Percentiles rank a stretch among this genome's conserved stretches.
phyloP scores from a whole-genome alignment of 1,140 invertebrate genomes.

The Reticulitermes speratus region DNA sequence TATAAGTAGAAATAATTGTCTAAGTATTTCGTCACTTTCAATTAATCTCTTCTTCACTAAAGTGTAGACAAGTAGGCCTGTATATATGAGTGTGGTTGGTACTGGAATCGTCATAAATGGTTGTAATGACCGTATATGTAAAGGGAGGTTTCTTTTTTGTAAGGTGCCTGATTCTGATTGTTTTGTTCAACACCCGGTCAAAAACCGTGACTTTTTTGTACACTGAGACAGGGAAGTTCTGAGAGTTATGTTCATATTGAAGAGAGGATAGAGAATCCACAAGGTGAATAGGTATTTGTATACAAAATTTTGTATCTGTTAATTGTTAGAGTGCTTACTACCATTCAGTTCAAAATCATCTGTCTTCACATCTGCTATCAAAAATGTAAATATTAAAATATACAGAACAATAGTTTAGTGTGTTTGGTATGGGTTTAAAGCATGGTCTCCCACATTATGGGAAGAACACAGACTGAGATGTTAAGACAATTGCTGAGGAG shows the following conservation, averaged over 20 bases:
- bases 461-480: too few species aligned
- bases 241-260: background rate
- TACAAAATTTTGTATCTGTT: too few species aligned
- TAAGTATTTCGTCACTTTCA: constrained; percentile 2
- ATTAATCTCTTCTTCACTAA: background rate
- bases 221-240: background rate
- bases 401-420: too few species aligned
- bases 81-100: background rate
- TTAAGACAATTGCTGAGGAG: too few species aligned
- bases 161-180: background rate
- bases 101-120: background rate
- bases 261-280: background rate
- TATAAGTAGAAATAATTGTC: constrained; percentile 14
- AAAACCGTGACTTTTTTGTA: background rate
- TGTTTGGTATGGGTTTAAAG: too few species aligned
- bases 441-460: too few species aligned
- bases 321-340: too few species aligned
- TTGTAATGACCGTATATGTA: background rate
- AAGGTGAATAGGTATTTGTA: too few species aligned
- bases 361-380: too few species aligned
- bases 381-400: too few species aligned
- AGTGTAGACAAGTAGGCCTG: background rate
- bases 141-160: too few species aligned
- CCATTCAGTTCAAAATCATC: too few species aligned
- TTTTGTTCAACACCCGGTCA: background rate